Base-by-base conservation (phyloP, 2,888 invertebrate species). In the Scaptomyza polygonia region DNA sequence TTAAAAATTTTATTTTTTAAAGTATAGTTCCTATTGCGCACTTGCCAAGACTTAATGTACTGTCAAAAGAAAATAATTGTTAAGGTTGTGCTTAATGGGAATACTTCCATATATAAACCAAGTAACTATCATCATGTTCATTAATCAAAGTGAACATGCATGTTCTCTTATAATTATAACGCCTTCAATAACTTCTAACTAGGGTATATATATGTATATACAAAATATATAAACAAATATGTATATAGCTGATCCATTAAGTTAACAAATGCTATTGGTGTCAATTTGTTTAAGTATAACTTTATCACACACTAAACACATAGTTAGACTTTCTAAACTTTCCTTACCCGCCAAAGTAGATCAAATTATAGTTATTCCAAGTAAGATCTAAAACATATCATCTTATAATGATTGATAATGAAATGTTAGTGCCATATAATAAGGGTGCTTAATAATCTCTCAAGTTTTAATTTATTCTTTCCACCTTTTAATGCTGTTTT, bases 161-260 rank as follows among this genome's bases (percentile, higher is more conserved):
- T 77, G 74, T 67, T 61, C 49, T 61, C 39, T 45, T 42, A 65
- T 72, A 75, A 85, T 85, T 79, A 75, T 79, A 59, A 72, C 79
- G 65, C 73, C 63, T 55, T 48, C 56, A 62, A 65, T 65, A 62
- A 52, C 12, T n/a, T 2, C 27, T 25, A 34, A 29, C 25, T 40
- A 32, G 3, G 5, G 7, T 7, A n/a, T 27, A n/a, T 27, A 36
- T 14, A 21, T 30, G 14, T 14, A 16, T 40, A 44, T 14, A 14
- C 39, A 16, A 34, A 36, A 36, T 14, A 14, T 16, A 32, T 18
- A 27, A 14, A 1, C 12, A 7, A 16, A 30, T 30, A 3, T 47
- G 1, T 25, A 30, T 53, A 49, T 12, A 44, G 25, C 49, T 39
- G 42, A 61, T 53, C 36, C 61, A 75, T 75, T 62, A 67, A 62